Evolutionary conservation across 2,888 invertebrate genomes (phyloP), one percentile per base, ranked within the genome.

Genomic region (Barypeithes pellucidus): DNA sequence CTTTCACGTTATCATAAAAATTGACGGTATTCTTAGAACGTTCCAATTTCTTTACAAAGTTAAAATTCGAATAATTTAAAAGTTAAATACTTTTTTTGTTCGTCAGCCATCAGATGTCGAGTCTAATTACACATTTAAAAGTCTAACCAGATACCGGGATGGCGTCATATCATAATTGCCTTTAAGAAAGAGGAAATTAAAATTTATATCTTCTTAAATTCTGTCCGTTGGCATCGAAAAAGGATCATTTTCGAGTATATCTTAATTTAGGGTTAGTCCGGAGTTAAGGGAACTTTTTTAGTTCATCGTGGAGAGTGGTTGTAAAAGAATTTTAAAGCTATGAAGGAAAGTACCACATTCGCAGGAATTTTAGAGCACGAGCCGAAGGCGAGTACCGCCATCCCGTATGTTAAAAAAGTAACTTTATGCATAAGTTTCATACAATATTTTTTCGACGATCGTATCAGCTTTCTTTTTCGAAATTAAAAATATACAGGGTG

Each of bases 171-270:
- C 75, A 76, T 84, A 84, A 84, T 84, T 82, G 81, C 80, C 80
- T 81, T 79, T 78, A 82, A 82, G 82, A 79, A 81, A 77, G 79
- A 79, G 81, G 82, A 84, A 84, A 85, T 85, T 84, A 83, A 84
- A 84, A 85, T 85, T 85, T 85, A 85, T 85, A 85, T 84, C 82
- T 81, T 80, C 80, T 79, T 82, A 83, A 84, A 84, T 83, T 83
- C 84, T 68, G 50, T 73, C 76, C 74, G 77, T 77, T 78, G 70
- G 74, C 76, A 73, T 76, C 76, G 73, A 76, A 80, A 80, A 52
- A 70, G 62, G 67, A 71, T 67, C 70, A 61, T 74, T 73, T 73
- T 69, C 33, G 39, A 79, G 78, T 78, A 78, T 78, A 81, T 81
- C 80, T 82, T 80, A 83, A 84, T 84, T 83, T 82, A 71, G 75